A percentile compares a stretch with the other conserved stretches of the same genome.
Conservation (phyloP, 2,797 vertebrate genomes). For the Otus scops region DNA sequence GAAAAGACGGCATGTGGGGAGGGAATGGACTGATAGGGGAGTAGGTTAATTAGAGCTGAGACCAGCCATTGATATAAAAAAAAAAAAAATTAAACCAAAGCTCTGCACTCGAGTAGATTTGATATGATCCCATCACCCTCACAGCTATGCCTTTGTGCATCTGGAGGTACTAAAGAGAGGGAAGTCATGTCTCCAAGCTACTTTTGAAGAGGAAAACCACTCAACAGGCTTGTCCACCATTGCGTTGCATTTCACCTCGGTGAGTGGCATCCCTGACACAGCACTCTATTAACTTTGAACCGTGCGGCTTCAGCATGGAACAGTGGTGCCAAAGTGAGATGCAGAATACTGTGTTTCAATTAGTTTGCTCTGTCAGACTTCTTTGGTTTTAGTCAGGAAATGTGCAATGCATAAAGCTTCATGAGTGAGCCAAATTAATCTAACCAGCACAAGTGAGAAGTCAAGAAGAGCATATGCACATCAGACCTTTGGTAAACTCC, state of each 20-base stretch:
- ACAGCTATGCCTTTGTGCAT: background rate
- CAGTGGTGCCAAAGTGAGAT: background rate
- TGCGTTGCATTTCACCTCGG: background rate
- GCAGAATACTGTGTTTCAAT: background rate
- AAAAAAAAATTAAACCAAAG: conserved; percentile 30
- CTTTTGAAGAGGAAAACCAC: background rate
- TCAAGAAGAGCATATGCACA: background rate
- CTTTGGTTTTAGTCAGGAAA: background rate
- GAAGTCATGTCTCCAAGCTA: background rate
- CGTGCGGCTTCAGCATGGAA: accelerated
- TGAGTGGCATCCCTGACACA: background rate
- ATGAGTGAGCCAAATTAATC: background rate
- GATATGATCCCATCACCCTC: conserved; percentile 24
- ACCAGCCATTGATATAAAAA: conserved; percentile 48
- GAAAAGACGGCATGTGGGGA: conserved; percentile 64
- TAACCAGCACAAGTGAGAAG: background rate
- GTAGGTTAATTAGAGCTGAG: conserved; percentile 91
- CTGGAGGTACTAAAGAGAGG: background rate
- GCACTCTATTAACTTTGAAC: background rate
- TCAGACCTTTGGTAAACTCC: background rate
- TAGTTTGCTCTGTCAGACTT: background rate
- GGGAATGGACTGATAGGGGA: conserved; percentile 63
- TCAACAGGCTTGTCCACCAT: background rate
- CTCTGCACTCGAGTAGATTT: background rate
- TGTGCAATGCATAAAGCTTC: background rate